Base-by-base conservation (phyloP, 1,140 invertebrate genomes). In the Myzus persicae region DNA sequence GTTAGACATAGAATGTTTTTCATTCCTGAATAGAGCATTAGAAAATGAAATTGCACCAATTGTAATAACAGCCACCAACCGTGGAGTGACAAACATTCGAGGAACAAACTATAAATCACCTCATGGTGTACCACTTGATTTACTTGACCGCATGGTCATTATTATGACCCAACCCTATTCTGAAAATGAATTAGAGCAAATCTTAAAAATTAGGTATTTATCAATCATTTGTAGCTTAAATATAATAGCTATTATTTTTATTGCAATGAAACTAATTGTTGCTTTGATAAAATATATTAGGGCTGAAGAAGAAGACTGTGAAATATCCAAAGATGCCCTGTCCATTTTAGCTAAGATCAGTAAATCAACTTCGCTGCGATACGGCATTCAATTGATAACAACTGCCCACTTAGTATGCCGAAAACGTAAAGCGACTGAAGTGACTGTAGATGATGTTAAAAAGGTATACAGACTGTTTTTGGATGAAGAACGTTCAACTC, bases 1-100 rank as follows among this genome's bases (percentile, higher is more conserved):
- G 99, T 95, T 99, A 94, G 99, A 99, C 94, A 98, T 99, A 90
- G 99, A 99, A 95, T 99, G 99, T 95, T 99, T 99, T 95, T 99
- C 99, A 1, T 99, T 98, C 95, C 95, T 99, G 1, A 99, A 99
- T 96, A 96, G 99, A 87, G 99, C 99, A 0, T 95, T 99, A 42
- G 99, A 99, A 95, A 98, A 98, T 94, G 99, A 99, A 94, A 99
- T 99, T 96, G 98, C 99, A 0, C 99, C 99, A 0, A 97, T 99
- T 44, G 97, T 99, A 6, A 99, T 99, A 20, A 99, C 99, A 98
- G 99, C 99, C 3, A 99, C 99, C n/a, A 99, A 99, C 95, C 96
- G 99, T 94, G 99, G 99, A 91, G 99, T 99, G 84, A 99, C 99
- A 0, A 97, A 97, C 94, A 99, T 99, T 94, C 96, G 99, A 93